phyloP scores from a whole-genome alignment of 2,888 invertebrate species.

The Pristionchus japonicus region DNA sequence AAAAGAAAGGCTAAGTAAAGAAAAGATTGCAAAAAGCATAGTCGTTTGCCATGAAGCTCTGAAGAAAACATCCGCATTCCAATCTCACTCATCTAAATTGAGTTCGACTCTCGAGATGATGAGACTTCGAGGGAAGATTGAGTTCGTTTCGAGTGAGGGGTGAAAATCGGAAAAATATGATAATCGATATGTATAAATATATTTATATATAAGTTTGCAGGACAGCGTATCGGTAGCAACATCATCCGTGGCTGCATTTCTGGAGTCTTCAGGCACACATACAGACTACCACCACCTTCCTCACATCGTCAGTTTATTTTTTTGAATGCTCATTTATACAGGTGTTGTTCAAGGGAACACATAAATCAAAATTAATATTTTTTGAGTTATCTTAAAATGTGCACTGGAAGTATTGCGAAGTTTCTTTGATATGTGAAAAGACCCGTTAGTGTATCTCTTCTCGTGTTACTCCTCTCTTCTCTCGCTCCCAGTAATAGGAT shows the following conservation, averaged over 20 bases:
- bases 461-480: constrained; percentile 13
- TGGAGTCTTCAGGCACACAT: constrained; percentile 70
- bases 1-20: background rate
- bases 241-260: constrained; percentile 74
- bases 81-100: constrained; percentile 4
- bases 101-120: background rate
- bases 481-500: constrained; percentile 30
- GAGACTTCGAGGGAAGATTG: background rate
- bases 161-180: background rate
- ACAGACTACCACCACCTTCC: constrained; percentile 52
- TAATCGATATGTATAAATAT: too few relatives aligned
- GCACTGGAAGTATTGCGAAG: too few relatives aligned
- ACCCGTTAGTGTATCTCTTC: background rate
- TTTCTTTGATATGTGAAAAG: background rate
- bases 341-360: too few relatives aligned
- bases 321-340: too few relatives aligned
- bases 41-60: background rate
- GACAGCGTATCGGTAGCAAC: constrained; percentile 73
- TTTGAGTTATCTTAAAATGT: background rate
- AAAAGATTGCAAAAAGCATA: background rate
- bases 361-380: too few relatives aligned
- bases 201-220: too few relatives aligned
- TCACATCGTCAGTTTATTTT: constrained; percentile 38
- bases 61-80: background rate
- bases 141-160: background rate